Evolutionary conservation across 2,797 vertebrate genomes (phyloP).

Genomic region (Loris lydekkerianus): DNA sequence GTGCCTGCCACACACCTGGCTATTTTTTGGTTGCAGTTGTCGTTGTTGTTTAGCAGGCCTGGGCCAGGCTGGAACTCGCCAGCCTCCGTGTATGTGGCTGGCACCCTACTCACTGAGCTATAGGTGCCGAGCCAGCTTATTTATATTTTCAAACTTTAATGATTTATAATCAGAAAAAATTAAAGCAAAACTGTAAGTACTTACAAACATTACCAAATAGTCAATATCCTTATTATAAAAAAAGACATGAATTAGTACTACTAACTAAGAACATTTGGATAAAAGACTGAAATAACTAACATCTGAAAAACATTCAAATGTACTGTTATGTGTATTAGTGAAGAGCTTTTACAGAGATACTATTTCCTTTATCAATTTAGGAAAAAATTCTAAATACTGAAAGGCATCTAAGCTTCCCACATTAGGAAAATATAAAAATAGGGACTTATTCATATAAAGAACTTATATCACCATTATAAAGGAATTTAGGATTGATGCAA

Average conservation of each 20-base stretch:
- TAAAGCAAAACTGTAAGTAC: conserved; percentile 24
- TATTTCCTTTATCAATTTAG: background rate
- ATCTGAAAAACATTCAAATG: conserved; percentile 37
- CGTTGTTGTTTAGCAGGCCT: too few relatives aligned
- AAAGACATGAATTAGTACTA: background rate
- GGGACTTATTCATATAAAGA: background rate
- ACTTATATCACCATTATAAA: background rate
- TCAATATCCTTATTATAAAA: conserved; percentile 19
- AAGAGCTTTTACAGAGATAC: background rate
- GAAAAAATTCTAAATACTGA: conserved; percentile 30
- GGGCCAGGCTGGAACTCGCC: too few relatives aligned
- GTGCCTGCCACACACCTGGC: too few relatives aligned
- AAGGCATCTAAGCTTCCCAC: conserved; percentile 3
- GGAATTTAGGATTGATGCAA: background rate
- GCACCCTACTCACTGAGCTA: too few relatives aligned
- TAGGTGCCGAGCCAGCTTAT: background rate
- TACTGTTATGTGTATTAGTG: background rate
- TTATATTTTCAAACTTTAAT: conserved; percentile 54
- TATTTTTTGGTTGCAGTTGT: too few relatives aligned
- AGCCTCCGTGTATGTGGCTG: too few relatives aligned
- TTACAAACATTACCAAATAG: conserved; percentile 19
- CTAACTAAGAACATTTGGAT: background rate
- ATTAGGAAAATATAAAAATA: conserved; percentile 15
- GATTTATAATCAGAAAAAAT: conserved; percentile 49
- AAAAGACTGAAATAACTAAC: conserved; percentile 14